phyloP scores from a whole-genome alignment of 64 coral and sea anemone species.

The Cladopsammia gracilis region DNA sequence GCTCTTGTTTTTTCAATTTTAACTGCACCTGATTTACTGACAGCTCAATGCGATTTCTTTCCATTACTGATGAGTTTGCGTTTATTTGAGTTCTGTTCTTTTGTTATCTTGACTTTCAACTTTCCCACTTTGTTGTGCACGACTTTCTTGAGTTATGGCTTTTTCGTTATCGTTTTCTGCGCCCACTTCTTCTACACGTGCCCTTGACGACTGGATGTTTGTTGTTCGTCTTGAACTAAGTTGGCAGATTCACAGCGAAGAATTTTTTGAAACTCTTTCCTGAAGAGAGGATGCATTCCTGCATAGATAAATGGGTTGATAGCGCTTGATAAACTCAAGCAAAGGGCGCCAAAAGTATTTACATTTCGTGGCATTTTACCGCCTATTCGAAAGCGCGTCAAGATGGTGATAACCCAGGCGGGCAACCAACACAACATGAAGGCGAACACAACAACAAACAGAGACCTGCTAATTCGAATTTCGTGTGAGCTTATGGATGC shows the following conservation, averaged over 20 bases:
- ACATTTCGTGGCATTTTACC: background rate
- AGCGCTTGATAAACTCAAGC: background rate
- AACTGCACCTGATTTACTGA: no score
- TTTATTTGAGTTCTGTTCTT: no score
- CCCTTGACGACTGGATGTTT: no score
- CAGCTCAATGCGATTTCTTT: no score
- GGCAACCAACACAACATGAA: constrained; percentile 12
- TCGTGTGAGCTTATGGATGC: background rate
- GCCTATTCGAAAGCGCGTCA: background rate
- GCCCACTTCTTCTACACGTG: no score
- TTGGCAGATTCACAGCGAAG: background rate
- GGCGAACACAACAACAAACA: background rate
- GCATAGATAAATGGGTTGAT: background rate
- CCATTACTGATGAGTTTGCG: no score
- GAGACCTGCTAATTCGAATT: background rate
- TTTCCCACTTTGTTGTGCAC: no score
- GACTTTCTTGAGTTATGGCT: no score
- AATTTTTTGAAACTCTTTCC: background rate
- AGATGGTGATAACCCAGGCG: background rate
- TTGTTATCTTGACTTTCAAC: no score
- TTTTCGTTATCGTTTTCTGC: no score
- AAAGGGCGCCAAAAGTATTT: background rate
- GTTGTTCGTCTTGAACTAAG: no score
- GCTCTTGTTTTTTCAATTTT: no score
- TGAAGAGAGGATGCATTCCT: background rate